These are phyloP conservation scores for Zaprionus lachaisei DNA, from an alignment of 1,140 invertebrate genomes.

Conservation along the genomic window DNA sequence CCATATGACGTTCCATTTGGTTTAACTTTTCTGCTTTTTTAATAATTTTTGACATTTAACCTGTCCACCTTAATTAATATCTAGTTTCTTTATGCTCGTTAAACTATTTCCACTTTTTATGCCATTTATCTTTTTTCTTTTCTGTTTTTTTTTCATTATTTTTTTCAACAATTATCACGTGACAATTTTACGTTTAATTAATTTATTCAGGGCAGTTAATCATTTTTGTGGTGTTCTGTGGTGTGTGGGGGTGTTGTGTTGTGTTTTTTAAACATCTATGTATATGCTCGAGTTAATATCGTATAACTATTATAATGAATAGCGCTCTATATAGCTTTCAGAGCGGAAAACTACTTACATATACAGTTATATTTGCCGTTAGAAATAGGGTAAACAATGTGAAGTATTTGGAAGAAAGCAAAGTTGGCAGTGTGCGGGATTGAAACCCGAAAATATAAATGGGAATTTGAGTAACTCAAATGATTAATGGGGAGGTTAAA, in stretches of 20 bases:
- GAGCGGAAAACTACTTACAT: constrained; percentile 65
- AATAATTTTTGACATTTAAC: constrained; percentile 42
- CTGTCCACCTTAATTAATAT: constrained; percentile 77
- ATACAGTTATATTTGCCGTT: constrained; percentile 20
- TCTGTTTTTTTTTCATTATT: constrained; percentile 18
- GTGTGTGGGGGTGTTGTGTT: constrained; percentile 37
- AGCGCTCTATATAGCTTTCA: constrained; percentile 52
- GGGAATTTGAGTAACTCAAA: too few relatives aligned
- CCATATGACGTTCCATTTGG: constrained; percentile 49
- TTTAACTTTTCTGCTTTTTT: constrained; percentile 23
- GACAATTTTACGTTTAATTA: constrained; percentile 77
- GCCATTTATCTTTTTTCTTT: constrained; percentile 21
- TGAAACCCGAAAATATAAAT: too few relatives aligned
- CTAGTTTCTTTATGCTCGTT: constrained; percentile 67
- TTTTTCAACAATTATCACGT: constrained; percentile 79
- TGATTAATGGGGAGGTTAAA: neutral
- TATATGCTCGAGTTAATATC: constrained; percentile 70
- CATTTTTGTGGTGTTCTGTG: constrained; percentile 26
- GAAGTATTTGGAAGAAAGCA: neutral
- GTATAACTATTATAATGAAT: constrained; percentile 69
- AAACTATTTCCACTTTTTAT: constrained; percentile 32
- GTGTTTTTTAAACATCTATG: constrained; percentile 79
- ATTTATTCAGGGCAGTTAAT: constrained; percentile 76
- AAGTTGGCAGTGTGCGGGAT: neutral
- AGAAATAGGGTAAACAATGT: neutral